phyloP scores from a whole-genome alignment of 2,113 vertebrate species.

The Rhabdomys dilectus region DNA sequence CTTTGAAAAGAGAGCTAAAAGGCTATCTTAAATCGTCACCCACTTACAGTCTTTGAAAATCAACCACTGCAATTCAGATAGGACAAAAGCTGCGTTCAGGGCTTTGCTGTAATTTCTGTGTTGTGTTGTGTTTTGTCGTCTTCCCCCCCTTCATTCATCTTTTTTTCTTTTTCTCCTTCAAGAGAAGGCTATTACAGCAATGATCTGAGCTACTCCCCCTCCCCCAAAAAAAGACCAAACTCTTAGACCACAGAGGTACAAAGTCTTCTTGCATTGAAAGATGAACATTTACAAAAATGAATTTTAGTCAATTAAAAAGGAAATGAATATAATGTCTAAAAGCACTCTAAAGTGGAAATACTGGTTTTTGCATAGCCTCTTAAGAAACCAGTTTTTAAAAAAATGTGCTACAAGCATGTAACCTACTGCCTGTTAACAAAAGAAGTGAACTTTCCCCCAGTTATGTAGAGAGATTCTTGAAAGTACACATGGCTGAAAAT shows the following conservation, averaged over 20 bases:
- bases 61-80: conserved; percentile 70
- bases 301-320: conserved; percentile 67
- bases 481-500: not conserved
- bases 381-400: conserved; percentile 24
- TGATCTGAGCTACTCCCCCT: conserved; percentile 48
- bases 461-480: conserved; percentile 6
- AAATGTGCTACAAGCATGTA: not conserved
- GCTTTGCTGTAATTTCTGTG: conserved; percentile 54
- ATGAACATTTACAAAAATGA: conserved; percentile 61
- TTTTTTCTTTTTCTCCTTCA: not conserved
- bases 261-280: conserved; percentile 54
- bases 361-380: conserved; percentile 49
- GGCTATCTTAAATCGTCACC: conserved; percentile 63
- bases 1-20: conserved; percentile 64
- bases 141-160: not conserved
- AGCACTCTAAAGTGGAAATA: conserved; percentile 35
- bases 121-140: not conserved
- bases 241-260: not conserved
- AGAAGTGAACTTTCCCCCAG: not conserved
- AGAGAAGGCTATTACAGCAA: conserved; percentile 62
- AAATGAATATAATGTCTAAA: conserved; percentile 56
- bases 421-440: not conserved
- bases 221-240: conserved; percentile 52
- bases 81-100: conserved; percentile 71
- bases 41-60: conserved; percentile 69